These are phyloP conservation scores for Acleris sparsana DNA, from an alignment of 2,888 invertebrate species.

Conservation along the genomic window DNA sequence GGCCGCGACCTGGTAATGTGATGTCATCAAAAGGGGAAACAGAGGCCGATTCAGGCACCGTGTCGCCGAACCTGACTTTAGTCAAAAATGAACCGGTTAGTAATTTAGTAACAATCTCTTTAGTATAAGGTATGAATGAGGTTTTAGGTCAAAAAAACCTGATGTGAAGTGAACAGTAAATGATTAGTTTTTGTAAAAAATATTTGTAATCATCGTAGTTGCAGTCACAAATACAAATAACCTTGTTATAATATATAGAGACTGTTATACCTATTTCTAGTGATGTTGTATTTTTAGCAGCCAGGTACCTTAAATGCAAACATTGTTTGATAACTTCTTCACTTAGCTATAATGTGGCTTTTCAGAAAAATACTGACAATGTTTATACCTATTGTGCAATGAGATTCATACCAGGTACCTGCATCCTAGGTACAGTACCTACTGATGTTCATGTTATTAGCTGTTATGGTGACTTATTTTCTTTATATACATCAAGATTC, in stretches of 20 bases:
- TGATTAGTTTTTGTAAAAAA: background rate
- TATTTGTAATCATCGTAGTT: background rate
- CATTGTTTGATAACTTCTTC: too few relatives aligned
- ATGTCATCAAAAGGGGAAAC: slow-evolving; percentile 84
- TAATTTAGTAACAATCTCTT: slow-evolving; percentile 38
- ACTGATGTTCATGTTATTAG: too few relatives aligned
- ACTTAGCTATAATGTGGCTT: too few relatives aligned
- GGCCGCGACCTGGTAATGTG: slow-evolving; percentile 78
- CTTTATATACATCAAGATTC: slow-evolving; percentile 11
- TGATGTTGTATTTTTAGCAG: too few relatives aligned
- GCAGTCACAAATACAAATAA: too few relatives aligned
- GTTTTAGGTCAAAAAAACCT: slow-evolving; percentile 2
- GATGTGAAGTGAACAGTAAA: slow-evolving; percentile 6
- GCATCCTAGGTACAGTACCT: too few relatives aligned
- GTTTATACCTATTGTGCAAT: too few relatives aligned
- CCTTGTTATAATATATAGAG: too few relatives aligned
- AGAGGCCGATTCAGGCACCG: slow-evolving; percentile 82
- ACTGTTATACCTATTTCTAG: too few relatives aligned
- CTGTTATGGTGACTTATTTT: slow-evolving; percentile 5
- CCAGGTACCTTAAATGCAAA: too few relatives aligned
- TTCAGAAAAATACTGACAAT: too few relatives aligned
- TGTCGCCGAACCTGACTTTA: slow-evolving; percentile 73
- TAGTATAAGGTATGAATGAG: background rate
- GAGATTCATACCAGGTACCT: too few relatives aligned
- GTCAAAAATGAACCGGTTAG: slow-evolving; percentile 80